Percentiles rank a stretch among this genome's conserved stretches.
phyloP scores from a whole-genome alignment of 2,797 vertebrate species.

The Poeciliopsis gracilis region DNA sequence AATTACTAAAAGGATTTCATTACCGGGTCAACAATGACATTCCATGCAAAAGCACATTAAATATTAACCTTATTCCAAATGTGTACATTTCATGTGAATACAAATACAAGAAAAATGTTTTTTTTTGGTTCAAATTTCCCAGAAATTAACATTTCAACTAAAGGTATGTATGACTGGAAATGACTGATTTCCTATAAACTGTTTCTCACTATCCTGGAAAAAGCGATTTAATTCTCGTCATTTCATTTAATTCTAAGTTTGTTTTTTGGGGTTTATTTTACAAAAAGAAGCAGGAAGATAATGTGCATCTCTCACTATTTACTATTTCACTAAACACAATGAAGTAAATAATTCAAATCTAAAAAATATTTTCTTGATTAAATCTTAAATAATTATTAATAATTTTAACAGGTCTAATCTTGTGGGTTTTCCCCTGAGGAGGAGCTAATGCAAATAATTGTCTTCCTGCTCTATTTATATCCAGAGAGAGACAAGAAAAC shows the following conservation, averaged over 20 bases:
- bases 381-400: background rate
- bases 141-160: too few relatives aligned
- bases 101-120: background rate
- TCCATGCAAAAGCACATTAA: too few relatives aligned
- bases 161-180: too few relatives aligned
- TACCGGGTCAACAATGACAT: too few relatives aligned
- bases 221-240: too few relatives aligned
- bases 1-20: too few relatives aligned
- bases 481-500: background rate
- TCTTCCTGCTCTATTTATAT: rapidly evolving
- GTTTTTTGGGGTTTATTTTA: rapidly evolving
- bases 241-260: too few relatives aligned
- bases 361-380: background rate
- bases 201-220: too few relatives aligned
- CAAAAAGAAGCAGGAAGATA: background rate
- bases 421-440: background rate
- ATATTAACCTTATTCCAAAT: too few relatives aligned
- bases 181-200: background rate
- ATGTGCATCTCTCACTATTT: background rate
- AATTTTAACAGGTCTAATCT: background rate
- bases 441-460: background rate
- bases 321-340: background rate
- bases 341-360: background rate
- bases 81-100: background rate
- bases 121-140: too few relatives aligned